These are phyloP conservation scores for Dendrolimus kikuchii DNA, from an alignment of 1,140 invertebrate species.

Conservation along the genomic window DNA sequence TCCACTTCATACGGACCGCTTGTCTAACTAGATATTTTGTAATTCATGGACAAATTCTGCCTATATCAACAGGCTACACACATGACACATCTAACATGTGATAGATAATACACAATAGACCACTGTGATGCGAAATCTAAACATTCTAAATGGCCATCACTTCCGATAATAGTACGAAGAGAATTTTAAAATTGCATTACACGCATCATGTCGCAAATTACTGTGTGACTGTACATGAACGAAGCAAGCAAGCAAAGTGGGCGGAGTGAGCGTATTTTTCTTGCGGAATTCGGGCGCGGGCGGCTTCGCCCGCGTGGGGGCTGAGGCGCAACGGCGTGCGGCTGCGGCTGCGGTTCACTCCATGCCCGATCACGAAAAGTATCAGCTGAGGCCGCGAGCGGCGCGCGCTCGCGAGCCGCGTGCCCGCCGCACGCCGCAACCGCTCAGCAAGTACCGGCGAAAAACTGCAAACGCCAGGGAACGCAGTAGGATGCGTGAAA, in stretches of 20 bases:
- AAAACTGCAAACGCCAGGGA: slow-evolving; percentile 93
- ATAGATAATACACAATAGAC: too few species aligned
- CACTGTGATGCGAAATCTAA: too few species aligned
- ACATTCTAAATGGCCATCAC: too few species aligned
- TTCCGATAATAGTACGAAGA: too few species aligned
- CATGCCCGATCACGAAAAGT: slow-evolving; percentile 68
- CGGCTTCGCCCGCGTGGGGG: slow-evolving; percentile 20
- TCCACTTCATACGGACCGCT: too few species aligned
- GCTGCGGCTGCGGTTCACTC: slow-evolving; percentile 37
- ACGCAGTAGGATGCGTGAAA: slow-evolving; percentile 88
- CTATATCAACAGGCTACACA: too few species aligned
- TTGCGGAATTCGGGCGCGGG: slow-evolving; percentile 48
- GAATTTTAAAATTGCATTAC: too few species aligned
- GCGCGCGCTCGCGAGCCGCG: slow-evolving; percentile 53
- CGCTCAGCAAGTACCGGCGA: slow-evolving; percentile 90
- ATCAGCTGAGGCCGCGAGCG: slow-evolving; percentile 66
- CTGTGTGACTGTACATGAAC: slow-evolving; percentile 51
- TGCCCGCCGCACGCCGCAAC: slow-evolving; percentile 74
- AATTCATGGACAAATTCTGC: too few species aligned
- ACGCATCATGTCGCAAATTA: not conserved
- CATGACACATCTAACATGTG: too few species aligned
- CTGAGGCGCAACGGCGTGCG: slow-evolving; percentile 22
- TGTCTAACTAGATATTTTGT: too few species aligned
- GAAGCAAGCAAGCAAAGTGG: slow-evolving; percentile 53
- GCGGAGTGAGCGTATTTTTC: slow-evolving; percentile 65